Conservation (phyloP, 2,797 vertebrate genomes). For the Acanthiza pusilla region DNA sequence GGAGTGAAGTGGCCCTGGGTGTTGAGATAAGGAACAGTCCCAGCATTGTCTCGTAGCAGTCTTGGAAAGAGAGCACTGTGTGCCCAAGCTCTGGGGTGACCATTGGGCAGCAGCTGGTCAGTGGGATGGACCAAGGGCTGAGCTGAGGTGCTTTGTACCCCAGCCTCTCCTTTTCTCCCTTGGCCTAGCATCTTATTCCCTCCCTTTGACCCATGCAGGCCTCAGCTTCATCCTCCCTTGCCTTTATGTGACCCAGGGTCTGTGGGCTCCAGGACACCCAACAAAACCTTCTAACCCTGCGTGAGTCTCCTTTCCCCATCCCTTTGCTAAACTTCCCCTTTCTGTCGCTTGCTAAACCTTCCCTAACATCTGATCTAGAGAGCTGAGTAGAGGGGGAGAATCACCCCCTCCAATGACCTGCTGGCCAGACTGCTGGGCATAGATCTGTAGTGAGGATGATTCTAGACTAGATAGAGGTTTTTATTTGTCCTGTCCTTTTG, state of each 20-base stretch:
- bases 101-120: neutral
- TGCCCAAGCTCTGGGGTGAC: neutral
- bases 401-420: neutral
- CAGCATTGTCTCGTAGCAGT: neutral
- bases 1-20: neutral
- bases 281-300: neutral
- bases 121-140: neutral
- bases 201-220: neutral
- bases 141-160: neutral
- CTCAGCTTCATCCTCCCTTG: neutral
- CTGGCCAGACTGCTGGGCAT: neutral
- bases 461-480: neutral
- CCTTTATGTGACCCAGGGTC: neutral
- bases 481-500: neutral
- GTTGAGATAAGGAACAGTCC: neutral
- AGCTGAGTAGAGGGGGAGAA: neutral
- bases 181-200: neutral
- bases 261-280: neutral
- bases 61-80: neutral
- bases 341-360: neutral
- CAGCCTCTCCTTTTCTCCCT: neutral
- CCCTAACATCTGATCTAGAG: neutral
- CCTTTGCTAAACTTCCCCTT: neutral
- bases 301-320: neutral
- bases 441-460: neutral